Evolutionary conservation across 2,888 invertebrate genomes (phyloP), one percentile per base, ranked within the genome.

Genomic region (Crematogaster levior): DNA sequence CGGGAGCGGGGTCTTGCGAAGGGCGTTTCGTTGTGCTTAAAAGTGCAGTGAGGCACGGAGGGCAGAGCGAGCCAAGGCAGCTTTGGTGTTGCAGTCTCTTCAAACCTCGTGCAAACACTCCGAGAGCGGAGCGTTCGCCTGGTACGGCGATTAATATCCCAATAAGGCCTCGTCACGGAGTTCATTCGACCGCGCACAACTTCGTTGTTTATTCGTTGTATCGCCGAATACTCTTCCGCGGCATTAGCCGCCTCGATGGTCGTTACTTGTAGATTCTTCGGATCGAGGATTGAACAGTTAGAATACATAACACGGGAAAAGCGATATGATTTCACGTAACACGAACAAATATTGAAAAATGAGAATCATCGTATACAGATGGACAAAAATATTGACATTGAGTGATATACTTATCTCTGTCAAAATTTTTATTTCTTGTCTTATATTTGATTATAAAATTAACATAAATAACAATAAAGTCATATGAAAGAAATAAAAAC

Each of bases 11-110:
- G 90, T 89, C 89, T 89, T 89, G 90, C 90, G 92, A 65, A 43
- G 63, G 24, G 91, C 92, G 92, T 93, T 92, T 92, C 92, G 92
- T 90, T 91, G 91, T 88, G 91, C 89, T 92, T 90, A 89, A 91
- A 88, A 88, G 88, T 79, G 85, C 84, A 86, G 51, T 27, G 74
- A 66, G 60, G 60, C n/a, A 46, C 48, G 24, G 48, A 83, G 81
- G 77, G 83, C 72, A 70, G 60, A 70, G 86, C 70, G 79, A 90
- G 84, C 86, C 84, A 82, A 86, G 85, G 86, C 84, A 85, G 87
- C 89, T 40, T 90, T 86, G 88, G 89, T 83, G 90, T 90, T 90
- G 90, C 89, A 90, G 90, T 89, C 86, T 90, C 89, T 90, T 88
- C 83, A 91, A 89, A 86, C 84, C 90, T 91, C 87, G 89, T 85